Evolutionary conservation across 2,888 invertebrate genomes (phyloP), one percentile per base, ranked within the genome.

Genomic region (Mesorhabditis sp.): DNA sequence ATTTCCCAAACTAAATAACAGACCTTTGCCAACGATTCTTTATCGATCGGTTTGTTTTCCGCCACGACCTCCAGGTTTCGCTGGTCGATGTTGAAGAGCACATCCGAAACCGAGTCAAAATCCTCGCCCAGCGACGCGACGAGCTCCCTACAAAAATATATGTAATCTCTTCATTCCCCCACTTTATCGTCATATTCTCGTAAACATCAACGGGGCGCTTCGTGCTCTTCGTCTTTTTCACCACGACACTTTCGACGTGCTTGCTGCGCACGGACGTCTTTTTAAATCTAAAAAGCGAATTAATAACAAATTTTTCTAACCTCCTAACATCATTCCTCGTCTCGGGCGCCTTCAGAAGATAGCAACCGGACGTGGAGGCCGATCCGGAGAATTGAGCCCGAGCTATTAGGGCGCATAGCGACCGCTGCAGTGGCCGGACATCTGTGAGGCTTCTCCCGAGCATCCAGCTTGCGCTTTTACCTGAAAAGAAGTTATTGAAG

Each of bases 141-240:
- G 44, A 81, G 72, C 65, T 81, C 78, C 41, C 78, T 81, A 66
- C 43, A 74, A 70, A 15, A 10, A 43, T 28, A 64, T 42, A 43
- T 43, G 43, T 50, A 61, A 63, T 45, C 7, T 64, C 65, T 6
- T 42, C 58, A 13, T n/a, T 15, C 4, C 45, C 78, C 70, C 43
- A 81, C 78, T 61, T 62, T 4, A 75, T 72, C 44, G 71, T 78
- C 77, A 79, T 79, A 63, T 72, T 73, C 61, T 73, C 74, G 73
- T 76, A 79, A 44, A 81, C 73, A 65, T 81, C 82, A 5, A 80
- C 78, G 6, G 72, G 42, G 62, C 66, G 63, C 66, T 82, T 82
- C 13, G 70, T 72, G 43, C 78, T 74, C 64, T 79, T 81, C 44
- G 75, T 78, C 10, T 74, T 72, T 69, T 81, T 81, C 15, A 81